Base-by-base conservation (phyloP, 2,888 invertebrate genomes). In the Andrena camellia region DNA sequence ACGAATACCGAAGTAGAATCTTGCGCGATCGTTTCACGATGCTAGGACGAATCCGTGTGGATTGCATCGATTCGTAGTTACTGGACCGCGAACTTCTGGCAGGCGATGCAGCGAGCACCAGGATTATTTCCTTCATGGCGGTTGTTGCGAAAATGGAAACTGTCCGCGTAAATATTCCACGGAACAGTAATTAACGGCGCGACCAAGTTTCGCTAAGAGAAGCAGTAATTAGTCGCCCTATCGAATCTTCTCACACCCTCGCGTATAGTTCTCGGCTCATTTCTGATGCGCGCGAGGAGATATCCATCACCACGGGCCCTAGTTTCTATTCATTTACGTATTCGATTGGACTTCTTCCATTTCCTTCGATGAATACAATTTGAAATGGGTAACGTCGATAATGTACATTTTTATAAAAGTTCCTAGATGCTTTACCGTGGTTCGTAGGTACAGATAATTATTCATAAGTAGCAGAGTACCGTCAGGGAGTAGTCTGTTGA, bases 131-230 rank as follows among this genome's bases (percentile, higher is more conserved):
- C 78, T 68, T 50, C 64, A 70, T 62, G 62, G 59, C 29, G 66
- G 62, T 66, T 62, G 73, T 76, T 63, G 50, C 71, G 85, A 85
- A 72, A 85, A 84, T 85, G 78, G 78, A 69, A 71, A 74, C 73
- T n/a, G 64, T 23, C 67, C 52, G 20, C 73, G 76, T 79, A 72
- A 83, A 83, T 87, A 87, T 84, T 76, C 73, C 63, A 42, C 54
- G 59, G 67, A 20, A 33, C 63, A 71, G 82, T 87, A 85, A 85
- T 86, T 87, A 87, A 82, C 85, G 68, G 20, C 23, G 23, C 20
- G 35, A 48, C 68, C 29, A 81, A 74, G 72, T 81, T 81, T 73
- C 26, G 62, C 60, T 35, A 26, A 48, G 79, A 33, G 78, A 74
- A 85, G 59, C 70, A 54, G 63, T 62, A 73, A 75, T 85, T 85